Evolutionary conservation across 1,140 invertebrate genomes (phyloP).

Genomic region (Hypsibius dujardini): DNA sequence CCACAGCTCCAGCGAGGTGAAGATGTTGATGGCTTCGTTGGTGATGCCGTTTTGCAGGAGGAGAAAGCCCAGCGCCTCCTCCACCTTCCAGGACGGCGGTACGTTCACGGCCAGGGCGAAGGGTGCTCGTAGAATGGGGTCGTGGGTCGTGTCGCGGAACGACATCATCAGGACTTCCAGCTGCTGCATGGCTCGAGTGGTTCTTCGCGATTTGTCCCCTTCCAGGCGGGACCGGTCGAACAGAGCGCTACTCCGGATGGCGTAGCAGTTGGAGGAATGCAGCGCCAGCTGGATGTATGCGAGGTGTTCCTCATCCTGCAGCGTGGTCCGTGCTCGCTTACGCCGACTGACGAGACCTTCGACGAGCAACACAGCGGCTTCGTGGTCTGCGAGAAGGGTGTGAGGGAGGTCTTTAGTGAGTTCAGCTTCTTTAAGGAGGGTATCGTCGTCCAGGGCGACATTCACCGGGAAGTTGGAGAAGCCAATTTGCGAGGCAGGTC

Average conservation of each 20-base stretch:
- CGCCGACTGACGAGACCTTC: neutral
- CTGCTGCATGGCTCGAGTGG: slow-evolving; percentile 70
- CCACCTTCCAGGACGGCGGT: slow-evolving; percentile 51
- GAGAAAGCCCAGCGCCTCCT: slow-evolving; percentile 55
- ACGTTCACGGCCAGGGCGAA: slow-evolving; percentile 38
- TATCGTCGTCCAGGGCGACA: slow-evolving; percentile 12
- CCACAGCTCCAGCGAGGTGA: slow-evolving; percentile 62
- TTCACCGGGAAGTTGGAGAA: neutral
- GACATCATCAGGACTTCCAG: slow-evolving; percentile 50
- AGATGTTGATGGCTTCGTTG: slow-evolving; percentile 69
- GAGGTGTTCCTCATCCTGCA: neutral
- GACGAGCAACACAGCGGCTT: neutral
- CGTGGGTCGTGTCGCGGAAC: slow-evolving; percentile 25
- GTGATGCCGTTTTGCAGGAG: slow-evolving; percentile 58
- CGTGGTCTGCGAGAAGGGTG: neutral
- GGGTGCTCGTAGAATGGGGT: slow-evolving; percentile 31
- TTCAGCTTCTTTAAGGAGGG: neutral
- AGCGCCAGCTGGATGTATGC: neutral
- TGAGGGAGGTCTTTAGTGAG: neutral
- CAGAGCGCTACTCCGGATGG: slow-evolving; percentile 47
- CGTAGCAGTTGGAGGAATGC: slow-evolving; percentile 34
- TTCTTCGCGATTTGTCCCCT: slow-evolving; percentile 49
- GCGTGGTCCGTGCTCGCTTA: neutral
- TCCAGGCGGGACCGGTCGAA: slow-evolving; percentile 57
- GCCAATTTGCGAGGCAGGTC: neutral